Conservation (phyloP, 2,113 vertebrate genomes). For the Pteruthius melanotis region DNA sequence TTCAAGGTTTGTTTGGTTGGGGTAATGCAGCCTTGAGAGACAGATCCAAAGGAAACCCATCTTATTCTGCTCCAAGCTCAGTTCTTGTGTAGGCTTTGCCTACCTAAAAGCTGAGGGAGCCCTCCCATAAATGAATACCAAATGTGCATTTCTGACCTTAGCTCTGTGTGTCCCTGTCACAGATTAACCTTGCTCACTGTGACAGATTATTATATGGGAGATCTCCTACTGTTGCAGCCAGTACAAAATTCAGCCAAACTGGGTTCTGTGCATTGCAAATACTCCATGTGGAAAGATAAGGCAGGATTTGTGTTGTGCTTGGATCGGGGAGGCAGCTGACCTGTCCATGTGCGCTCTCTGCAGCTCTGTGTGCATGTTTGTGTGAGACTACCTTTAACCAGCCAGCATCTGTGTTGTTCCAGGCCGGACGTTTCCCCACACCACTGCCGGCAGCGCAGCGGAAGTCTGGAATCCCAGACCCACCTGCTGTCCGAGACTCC, state of each 20-base stretch:
- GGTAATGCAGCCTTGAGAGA: background rate
- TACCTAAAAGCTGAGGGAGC: background rate
- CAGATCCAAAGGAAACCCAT: background rate
- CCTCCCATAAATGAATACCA: background rate
- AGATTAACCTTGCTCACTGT: background rate
- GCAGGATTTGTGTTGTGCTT: background rate
- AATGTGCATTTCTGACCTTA: background rate
- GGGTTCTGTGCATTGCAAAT: background rate
- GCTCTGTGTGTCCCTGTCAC: background rate
- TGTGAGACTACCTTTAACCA: background rate
- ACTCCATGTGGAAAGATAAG: background rate
- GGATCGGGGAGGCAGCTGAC: background rate
- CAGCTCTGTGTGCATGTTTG: background rate
- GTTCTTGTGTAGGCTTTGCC: background rate
- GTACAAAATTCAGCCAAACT: background rate
- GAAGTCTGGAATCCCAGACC: conserved; percentile 92
- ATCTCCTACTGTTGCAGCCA: background rate
- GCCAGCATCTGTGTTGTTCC: background rate
- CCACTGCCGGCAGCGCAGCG: conserved; percentile 88
- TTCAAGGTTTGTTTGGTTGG: background rate
- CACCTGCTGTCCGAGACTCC: conserved; percentile 76
- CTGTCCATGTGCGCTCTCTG: accelerated
- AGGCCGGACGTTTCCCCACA: conserved; percentile 80
- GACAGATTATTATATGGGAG: background rate
- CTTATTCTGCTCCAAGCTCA: background rate